Evolutionary conservation across 2,113 vertebrate genomes (phyloP), one percentile per base, ranked within the genome.

Genomic region (Proterorhinus semilunaris): DNA sequence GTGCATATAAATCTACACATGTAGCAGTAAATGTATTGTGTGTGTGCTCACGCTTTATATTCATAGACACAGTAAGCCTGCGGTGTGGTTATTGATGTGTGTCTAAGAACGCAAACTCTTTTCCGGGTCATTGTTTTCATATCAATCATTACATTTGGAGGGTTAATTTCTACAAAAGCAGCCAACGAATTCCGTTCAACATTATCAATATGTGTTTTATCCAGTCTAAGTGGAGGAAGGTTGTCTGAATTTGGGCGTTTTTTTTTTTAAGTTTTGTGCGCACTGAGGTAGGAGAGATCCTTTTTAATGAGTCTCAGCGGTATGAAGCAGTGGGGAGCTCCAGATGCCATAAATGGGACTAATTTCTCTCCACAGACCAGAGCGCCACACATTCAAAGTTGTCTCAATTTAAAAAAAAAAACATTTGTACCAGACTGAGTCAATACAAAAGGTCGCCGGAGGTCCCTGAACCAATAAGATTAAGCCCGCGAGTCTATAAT

Each of bases 311-410:
- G 68, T 57, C 61, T 73, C 68, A n/a, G 6, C 47, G 47, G 50
- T 74, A 16, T 27, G 62, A 74, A 71, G 50, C 62, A 57, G 63
- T 51, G 52, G 65, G 65, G 57, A 79, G 42, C 54, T 49, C 43
- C 68, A 75, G 68, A 70, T 69, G 42, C 65, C 45, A 36, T 76
- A 69, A 79, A 72, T 64, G 68, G 51, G 72, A 75, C 64, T 77
- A 75, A 74, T 83, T 71, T 59, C 44, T 71, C 65, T 83, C 53
- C 51, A 57, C 51, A 75, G 68, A 76, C n/a, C 42, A 47, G 8
- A 66, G 44, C 16, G 6, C 15, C n/a, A 8, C 50, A 15, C n/a
- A 44, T 17, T 59, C 62, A 61, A 8, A 50, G 27, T 61, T 58
- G 7, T 78, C 15, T 74, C 52, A 71, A 68, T 76, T 61, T n/a